A percentile compares a stretch with the other conserved stretches of the same genome.
Evolutionary conservation across 1,140 invertebrate genomes (phyloP).

Genomic region (Hypsibius dujardini): DNA sequence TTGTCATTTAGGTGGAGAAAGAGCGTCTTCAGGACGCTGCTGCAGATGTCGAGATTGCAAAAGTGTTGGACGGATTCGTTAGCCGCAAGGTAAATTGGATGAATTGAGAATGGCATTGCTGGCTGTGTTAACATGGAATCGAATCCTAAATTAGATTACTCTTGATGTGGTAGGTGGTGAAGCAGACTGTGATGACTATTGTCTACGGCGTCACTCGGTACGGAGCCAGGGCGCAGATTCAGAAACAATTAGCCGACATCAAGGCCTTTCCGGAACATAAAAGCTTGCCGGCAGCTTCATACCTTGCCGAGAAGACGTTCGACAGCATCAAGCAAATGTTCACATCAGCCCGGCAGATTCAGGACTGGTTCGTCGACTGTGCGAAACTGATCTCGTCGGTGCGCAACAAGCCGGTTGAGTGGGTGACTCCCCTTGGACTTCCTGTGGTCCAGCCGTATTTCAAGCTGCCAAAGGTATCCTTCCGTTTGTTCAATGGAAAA

Average conservation of each 20-base stretch:
- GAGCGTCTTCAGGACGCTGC: constrained; percentile 54
- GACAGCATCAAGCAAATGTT: constrained; percentile 78
- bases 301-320: constrained; percentile 72
- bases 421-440: constrained; percentile 82
- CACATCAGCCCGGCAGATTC: constrained; percentile 75
- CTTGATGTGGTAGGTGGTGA: too few species aligned
- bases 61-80: constrained; percentile 58
- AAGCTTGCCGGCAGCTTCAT: constrained; percentile 54
- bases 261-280: constrained; percentile 62
- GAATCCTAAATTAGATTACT: too few species aligned
- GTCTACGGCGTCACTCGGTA: constrained; percentile 94
- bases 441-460: constrained; percentile 82
- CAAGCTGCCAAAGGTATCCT: constrained; percentile 23
- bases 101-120: too few species aligned
- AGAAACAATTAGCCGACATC: constrained; percentile 64
- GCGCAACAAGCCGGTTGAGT: constrained; percentile 62
- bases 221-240: constrained; percentile 78
- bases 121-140: too few species aligned
- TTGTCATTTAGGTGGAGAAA: constrained; percentile 51
- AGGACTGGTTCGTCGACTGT: constrained; percentile 88
- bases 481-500: too few species aligned
- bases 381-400: constrained; percentile 48
- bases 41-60: constrained; percentile 50
- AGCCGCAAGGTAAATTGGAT: constrained; percentile 72
- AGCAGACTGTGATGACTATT: constrained; percentile 98